These are phyloP conservation scores for Agapornis canus DNA, from an alignment of 2,797 vertebrate species.

Conservation along the genomic window DNA sequence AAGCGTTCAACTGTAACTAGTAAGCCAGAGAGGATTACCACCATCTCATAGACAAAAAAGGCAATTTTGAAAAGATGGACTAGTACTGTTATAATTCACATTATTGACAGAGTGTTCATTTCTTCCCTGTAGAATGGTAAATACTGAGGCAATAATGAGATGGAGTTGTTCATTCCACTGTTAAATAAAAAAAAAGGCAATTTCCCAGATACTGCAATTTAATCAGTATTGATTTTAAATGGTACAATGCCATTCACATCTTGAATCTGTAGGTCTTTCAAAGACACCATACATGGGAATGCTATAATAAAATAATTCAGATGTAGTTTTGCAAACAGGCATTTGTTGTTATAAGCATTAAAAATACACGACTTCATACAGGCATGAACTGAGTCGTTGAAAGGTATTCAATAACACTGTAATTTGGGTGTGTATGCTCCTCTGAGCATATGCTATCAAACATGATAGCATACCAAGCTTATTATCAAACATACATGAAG, in stretches of 20 bases:
- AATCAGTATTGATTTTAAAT: not conserved
- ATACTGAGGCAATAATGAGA: not conserved
- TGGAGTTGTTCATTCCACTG: not conserved
- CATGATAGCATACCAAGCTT: not conserved
- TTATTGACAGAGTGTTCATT: not conserved
- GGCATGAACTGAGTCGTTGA: not conserved
- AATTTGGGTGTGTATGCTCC: not conserved
- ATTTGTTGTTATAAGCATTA: not conserved
- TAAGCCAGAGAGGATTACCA: not conserved
- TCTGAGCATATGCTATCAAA: not conserved
- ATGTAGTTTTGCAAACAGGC: not conserved
- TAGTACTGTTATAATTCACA: not conserved
- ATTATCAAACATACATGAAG: not conserved
- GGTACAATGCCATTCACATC: not conserved
- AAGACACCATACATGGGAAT: not conserved
- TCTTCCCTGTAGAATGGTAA: not conserved
- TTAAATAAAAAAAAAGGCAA: not conserved
- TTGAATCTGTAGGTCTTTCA: not conserved
- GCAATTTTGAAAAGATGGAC: not conserved
- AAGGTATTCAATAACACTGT: not conserved
- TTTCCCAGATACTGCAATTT: not conserved
- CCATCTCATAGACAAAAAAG: not conserved
- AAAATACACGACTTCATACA: not conserved
- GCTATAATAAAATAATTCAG: not conserved
- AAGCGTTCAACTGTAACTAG: not conserved